These are phyloP conservation scores for Poecilia gillii DNA, from an alignment of 2,797 vertebrate genomes.

Conservation along the genomic window DNA sequence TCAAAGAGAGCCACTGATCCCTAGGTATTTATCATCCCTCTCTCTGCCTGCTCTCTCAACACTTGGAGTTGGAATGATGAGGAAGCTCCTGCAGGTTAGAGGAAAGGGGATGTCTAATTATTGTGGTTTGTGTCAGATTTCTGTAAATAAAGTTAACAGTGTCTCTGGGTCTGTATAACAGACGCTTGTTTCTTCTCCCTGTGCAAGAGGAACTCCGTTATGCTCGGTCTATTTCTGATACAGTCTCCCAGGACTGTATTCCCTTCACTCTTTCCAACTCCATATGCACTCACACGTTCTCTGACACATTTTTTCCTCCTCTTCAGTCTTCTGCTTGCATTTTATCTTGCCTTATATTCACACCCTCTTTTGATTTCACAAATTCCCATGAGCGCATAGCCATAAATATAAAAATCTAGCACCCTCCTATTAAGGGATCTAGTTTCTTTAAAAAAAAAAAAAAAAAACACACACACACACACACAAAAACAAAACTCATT, in stretches of 20 bases:
- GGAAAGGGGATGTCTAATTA: constrained; percentile 66
- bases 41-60: constrained; percentile 38
- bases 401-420: constrained; percentile 53
- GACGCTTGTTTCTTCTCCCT: constrained; percentile 50
- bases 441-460: constrained; percentile 58
- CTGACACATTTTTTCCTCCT: constrained; percentile 43
- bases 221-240: constrained; percentile 63
- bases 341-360: constrained; percentile 54
- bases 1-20: constrained; percentile 59
- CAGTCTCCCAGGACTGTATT: constrained; percentile 54
- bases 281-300: constrained; percentile 21
- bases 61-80: constrained; percentile 37
- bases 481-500: constrained; percentile 37
- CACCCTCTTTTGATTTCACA: constrained; percentile 50
- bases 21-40: constrained; percentile 55
- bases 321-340: constrained; percentile 46
- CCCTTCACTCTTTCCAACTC: constrained; percentile 24
- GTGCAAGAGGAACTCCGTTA: constrained; percentile 45
- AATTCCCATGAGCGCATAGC: constrained; percentile 54
- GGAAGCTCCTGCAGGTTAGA: constrained; percentile 54
- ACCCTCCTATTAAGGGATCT: constrained; percentile 41
- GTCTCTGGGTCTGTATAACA: constrained; percentile 47
- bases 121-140: constrained; percentile 59
- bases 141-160: constrained; percentile 64
- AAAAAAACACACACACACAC: constrained; percentile 1